Conservation (phyloP, 2,797 vertebrate species). For the Muraenolepis orangiensis region DNA sequence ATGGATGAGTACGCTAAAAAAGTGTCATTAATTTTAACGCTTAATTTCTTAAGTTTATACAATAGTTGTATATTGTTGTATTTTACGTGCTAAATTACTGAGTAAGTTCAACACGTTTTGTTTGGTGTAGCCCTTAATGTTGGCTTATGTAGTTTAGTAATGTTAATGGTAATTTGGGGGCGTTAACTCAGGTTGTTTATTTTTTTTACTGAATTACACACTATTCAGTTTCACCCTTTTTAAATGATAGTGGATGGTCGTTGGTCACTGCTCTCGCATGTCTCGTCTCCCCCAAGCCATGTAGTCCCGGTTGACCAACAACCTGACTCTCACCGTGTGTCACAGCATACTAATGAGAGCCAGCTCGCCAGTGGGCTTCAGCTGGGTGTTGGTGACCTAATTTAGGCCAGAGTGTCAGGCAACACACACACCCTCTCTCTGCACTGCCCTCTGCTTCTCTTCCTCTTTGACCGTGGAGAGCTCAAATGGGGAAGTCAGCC, state of each 20-base stretch:
- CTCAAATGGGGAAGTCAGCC: not conserved
- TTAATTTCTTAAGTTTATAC: too few relatives aligned
- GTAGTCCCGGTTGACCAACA: constrained; percentile 1
- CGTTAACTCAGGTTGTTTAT: not conserved
- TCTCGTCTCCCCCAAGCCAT: not conserved
- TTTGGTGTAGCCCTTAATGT: too few relatives aligned
- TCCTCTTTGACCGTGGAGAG: not conserved
- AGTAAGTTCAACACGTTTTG: too few relatives aligned
- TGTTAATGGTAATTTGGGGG: not conserved
- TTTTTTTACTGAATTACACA: not conserved
- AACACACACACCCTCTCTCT: constrained; percentile 6
- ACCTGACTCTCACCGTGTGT: constrained; percentile 14
- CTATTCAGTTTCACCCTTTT: not conserved
- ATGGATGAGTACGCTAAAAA: not conserved
- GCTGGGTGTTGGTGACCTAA: constrained; percentile 41
- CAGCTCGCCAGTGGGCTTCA: constrained; percentile 10
- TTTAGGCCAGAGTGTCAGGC: constrained; percentile 25
- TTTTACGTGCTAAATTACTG: too few relatives aligned
- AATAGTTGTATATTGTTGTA: too few relatives aligned
- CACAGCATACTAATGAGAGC: constrained; percentile 24
- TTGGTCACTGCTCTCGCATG: not conserved
- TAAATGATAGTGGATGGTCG: not conserved
- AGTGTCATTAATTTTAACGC: not conserved
- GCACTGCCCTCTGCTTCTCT: not conserved
- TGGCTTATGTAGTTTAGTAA: not conserved